Evolutionary conservation across 2,888 invertebrate genomes (phyloP).

Genomic region (Pilophorus perplexus): DNA sequence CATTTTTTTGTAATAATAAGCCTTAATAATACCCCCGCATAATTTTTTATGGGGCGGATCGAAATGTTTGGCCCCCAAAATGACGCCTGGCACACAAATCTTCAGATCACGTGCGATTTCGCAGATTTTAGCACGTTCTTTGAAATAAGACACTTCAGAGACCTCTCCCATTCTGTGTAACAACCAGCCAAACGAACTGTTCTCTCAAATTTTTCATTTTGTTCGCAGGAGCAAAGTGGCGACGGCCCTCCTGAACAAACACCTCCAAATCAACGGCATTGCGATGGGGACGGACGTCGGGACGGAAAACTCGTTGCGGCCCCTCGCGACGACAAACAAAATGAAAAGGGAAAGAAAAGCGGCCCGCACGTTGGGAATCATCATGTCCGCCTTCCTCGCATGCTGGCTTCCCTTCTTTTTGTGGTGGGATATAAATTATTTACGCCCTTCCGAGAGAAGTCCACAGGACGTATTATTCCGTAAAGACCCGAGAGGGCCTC

Average conservation of each 20-base stretch:
- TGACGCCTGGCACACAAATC: too few species aligned
- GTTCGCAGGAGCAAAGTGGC: slow-evolving; percentile 78
- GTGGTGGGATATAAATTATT: too few species aligned
- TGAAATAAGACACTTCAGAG: too few species aligned
- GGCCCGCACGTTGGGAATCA: slow-evolving; percentile 90
- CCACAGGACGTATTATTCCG: too few species aligned
- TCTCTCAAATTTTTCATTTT: not conserved
- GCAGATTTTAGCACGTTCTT: not conserved
- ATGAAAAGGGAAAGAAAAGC: slow-evolving; percentile 88
- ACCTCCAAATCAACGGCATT: slow-evolving; percentile 85
- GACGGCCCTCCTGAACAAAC: slow-evolving; percentile 79
- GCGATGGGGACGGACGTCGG: slow-evolving; percentile 54
- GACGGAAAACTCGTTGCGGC: slow-evolving; percentile 57
- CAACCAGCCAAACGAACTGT: not conserved
- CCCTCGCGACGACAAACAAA: slow-evolving; percentile 72
- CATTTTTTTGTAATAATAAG: too few species aligned
- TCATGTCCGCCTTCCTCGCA: slow-evolving; percentile 91
- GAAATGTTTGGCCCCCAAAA: too few species aligned
- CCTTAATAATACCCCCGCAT: too few species aligned
- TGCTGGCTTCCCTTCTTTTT: slow-evolving; percentile 96
- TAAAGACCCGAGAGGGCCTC: too few species aligned
- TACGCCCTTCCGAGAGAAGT: too few species aligned
- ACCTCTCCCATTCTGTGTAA: too few species aligned
- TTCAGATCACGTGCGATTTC: too few species aligned
- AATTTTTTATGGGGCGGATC: too few species aligned